Percentiles rank a stretch among this genome's conserved stretches.
Conservation (phyloP, 1,140 invertebrate species). For the Thalassaphorura encarpata region DNA sequence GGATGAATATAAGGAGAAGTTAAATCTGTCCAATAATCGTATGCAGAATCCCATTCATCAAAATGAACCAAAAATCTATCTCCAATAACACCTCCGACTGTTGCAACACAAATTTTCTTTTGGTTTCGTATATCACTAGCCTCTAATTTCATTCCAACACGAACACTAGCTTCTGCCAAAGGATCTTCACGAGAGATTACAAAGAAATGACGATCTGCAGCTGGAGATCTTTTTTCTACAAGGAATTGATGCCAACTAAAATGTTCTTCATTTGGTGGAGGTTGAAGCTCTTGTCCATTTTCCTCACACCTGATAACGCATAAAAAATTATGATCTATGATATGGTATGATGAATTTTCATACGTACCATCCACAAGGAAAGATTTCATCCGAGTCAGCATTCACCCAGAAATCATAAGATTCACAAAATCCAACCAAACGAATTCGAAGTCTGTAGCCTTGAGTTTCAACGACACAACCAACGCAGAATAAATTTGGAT, state of each 20-base stretch:
- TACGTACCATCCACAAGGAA: slow-evolving; percentile 70
- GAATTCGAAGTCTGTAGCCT: slow-evolving; percentile 68
- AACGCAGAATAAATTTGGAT: slow-evolving; percentile 80
- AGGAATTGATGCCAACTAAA: slow-evolving; percentile 83
- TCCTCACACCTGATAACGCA: slow-evolving; percentile 52
- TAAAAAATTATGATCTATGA: neutral
- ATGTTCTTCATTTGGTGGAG: slow-evolving; percentile 51
- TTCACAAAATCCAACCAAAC: slow-evolving; percentile 85
- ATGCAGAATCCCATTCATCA: slow-evolving; percentile 87
- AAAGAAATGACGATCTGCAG: slow-evolving; percentile 71
- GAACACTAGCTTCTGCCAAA: slow-evolving; percentile 43
- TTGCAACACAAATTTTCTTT: slow-evolving; percentile 48
- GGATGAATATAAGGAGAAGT: slow-evolving; percentile 87
- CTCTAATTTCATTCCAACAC: slow-evolving; percentile 86
- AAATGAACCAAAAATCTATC: slow-evolving; percentile 82
- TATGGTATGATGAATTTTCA: neutral
- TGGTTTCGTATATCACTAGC: slow-evolving; percentile 87
- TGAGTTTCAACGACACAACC: slow-evolving; percentile 72
- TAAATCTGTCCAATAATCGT: slow-evolving; percentile 87
- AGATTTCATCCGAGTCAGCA: slow-evolving; percentile 79
- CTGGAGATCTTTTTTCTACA: slow-evolving; percentile 58
- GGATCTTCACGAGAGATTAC: slow-evolving; percentile 43
- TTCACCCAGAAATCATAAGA: slow-evolving; percentile 92
- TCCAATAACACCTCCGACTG: slow-evolving; percentile 70
- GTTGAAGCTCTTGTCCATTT: slow-evolving; percentile 58